A percentile compares a stretch with the other conserved stretches of the same genome.
Evolutionary conservation across 2,113 vertebrate genomes (phyloP).

Genomic region (Microtus oregoni): DNA sequence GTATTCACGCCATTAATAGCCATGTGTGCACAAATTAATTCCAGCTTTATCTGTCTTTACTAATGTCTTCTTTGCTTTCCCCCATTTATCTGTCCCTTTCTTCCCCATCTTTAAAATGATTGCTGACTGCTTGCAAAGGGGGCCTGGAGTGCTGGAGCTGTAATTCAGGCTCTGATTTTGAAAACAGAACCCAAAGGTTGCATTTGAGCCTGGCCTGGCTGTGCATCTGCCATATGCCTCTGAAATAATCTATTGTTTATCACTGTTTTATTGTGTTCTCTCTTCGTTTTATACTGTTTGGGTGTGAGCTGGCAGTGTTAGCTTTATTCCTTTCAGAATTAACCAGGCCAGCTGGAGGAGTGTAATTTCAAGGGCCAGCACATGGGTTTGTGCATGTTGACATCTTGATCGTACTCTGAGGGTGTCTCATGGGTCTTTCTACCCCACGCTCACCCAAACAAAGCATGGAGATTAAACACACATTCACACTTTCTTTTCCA

Average conservation of each 20-base stretch:
- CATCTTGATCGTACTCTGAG: conserved; percentile 70
- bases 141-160: conserved; percentile 8
- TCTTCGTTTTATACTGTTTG: conserved; percentile 57
- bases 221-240: conserved; percentile 69
- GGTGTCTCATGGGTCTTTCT: conserved; percentile 50
- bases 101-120: conserved; percentile 23
- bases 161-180: conserved; percentile 60
- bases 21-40: not conserved
- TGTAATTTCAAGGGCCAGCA: conserved; percentile 66
- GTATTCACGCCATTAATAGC: not conserved
- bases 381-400: conserved; percentile 67
- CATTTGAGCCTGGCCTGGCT: conserved; percentile 33
- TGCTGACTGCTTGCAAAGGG: not conserved
- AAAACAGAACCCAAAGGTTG: conserved; percentile 62
- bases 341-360: conserved; percentile 74
- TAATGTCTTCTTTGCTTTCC: conserved; percentile 1
- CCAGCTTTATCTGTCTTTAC: conserved; percentile 18
- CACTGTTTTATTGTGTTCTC: conserved; percentile 68
- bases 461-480: conserved; percentile 47
- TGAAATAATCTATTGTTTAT: conserved; percentile 75
- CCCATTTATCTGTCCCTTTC: conserved; percentile 26
- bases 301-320: conserved; percentile 78
- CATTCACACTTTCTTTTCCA: not conserved
- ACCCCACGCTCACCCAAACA: conserved; percentile 56
- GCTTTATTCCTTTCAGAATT: conserved; percentile 67